These are phyloP conservation scores for Heliconius charithonia DNA, from an alignment of 2,888 invertebrate genomes.

Conservation along the genomic window DNA sequence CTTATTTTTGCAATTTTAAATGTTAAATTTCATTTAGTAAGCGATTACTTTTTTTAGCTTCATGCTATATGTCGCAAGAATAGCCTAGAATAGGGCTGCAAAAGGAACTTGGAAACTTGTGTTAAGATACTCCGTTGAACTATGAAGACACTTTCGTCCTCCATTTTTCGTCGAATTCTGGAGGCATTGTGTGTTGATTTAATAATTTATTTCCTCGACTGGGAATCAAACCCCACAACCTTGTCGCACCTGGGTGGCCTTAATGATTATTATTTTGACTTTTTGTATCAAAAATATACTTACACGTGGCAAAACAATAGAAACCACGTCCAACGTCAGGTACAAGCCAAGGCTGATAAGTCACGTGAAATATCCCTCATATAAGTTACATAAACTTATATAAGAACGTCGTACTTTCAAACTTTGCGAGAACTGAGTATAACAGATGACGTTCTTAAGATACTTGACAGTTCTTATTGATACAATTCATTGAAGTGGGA, in stretches of 20 bases:
- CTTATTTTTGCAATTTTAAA: not conserved
- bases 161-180: no score
- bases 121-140: no score
- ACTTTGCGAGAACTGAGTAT: slow-evolving; percentile 40
- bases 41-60: not conserved
- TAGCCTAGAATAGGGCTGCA: no score
- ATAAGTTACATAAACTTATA: slow-evolving; percentile 46
- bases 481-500: slow-evolving; percentile 39
- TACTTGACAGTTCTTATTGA: slow-evolving; percentile 43
- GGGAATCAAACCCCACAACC: no score
- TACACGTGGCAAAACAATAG: not conserved
- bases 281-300: not conserved
- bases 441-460: slow-evolving; percentile 46
- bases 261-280: not conserved
- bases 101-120: no score
- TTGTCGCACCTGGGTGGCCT: no score
- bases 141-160: no score
- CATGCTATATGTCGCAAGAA: no score
- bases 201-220: no score
- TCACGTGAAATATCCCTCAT: slow-evolving; percentile 41
- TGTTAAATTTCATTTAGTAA: not conserved
- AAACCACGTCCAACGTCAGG: slow-evolving; percentile 4
- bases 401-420: slow-evolving; percentile 42
- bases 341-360: slow-evolving; percentile 26
- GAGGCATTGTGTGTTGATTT: no score